Evolutionary conservation across 2,113 vertebrate species (phyloP).

Genomic region (Athene cunicularia): DNA sequence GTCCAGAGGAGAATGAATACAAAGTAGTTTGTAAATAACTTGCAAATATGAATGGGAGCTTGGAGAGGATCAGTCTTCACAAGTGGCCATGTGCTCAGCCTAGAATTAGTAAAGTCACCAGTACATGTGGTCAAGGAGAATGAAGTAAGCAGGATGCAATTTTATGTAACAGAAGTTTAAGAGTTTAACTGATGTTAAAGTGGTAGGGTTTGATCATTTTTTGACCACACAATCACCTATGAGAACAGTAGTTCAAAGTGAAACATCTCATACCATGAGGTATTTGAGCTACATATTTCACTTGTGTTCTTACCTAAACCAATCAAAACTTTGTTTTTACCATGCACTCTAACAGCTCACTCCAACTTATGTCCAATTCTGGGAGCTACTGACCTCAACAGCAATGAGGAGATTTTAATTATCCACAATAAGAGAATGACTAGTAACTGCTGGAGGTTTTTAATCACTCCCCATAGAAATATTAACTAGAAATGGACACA

Average conservation of each 20-base stretch:
- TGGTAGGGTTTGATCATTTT: neutral
- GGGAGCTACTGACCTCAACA: neutral
- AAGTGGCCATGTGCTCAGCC: neutral
- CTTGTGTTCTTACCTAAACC: neutral
- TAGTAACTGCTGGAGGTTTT: neutral
- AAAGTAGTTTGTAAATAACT: neutral
- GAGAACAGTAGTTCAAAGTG: neutral
- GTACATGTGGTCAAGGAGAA: neutral
- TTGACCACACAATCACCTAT: neutral
- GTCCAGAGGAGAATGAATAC: neutral
- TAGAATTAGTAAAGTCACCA: neutral
- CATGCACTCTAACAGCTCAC: neutral
- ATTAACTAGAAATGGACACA: neutral
- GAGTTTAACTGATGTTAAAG: neutral
- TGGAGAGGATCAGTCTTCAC: constrained; percentile 38
- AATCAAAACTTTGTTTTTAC: neutral
- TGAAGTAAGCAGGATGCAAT: neutral
- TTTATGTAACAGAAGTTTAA: neutral
- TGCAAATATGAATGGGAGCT: constrained; percentile 9
- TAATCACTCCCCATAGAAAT: neutral
- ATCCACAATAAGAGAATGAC: neutral
- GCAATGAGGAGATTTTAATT: neutral
- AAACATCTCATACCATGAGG: neutral
- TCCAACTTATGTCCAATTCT: neutral
- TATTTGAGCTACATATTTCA: neutral